phyloP scores from a whole-genome alignment of 2,113 vertebrate genomes.

The Naja naja region DNA sequence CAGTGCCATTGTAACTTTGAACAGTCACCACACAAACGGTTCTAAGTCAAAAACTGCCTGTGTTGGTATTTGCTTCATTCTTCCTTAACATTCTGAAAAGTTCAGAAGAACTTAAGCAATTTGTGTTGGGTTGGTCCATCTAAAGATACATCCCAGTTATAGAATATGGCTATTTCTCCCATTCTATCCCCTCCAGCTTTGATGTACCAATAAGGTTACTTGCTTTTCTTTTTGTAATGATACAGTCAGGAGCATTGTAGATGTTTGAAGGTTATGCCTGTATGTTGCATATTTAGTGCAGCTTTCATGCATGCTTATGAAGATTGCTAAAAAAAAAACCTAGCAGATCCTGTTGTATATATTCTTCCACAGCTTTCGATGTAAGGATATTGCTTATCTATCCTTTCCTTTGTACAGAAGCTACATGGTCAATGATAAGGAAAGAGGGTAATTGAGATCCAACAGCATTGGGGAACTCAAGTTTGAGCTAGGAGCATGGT shows the following conservation, averaged over 20 bases:
- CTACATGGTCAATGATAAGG: background rate
- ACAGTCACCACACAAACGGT: background rate
- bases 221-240: background rate
- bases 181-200: background rate
- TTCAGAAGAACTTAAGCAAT: background rate
- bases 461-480: background rate
- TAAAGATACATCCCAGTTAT: background rate
- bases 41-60: background rate
- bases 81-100: background rate
- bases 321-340: background rate
- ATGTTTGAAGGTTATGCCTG: background rate
- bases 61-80: background rate
- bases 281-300: background rate
- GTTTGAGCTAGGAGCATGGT: no score
- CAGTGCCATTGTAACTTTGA: background rate
- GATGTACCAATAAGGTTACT: background rate
- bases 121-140: background rate
- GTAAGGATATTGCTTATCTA: background rate
- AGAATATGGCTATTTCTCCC: background rate
- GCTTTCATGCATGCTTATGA: background rate
- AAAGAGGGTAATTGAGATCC: background rate
- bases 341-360: background rate
- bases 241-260: background rate
- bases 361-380: background rate
- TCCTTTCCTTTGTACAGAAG: background rate